Conservation (phyloP, 2,113 vertebrate genomes). For the Raja brachyura region DNA sequence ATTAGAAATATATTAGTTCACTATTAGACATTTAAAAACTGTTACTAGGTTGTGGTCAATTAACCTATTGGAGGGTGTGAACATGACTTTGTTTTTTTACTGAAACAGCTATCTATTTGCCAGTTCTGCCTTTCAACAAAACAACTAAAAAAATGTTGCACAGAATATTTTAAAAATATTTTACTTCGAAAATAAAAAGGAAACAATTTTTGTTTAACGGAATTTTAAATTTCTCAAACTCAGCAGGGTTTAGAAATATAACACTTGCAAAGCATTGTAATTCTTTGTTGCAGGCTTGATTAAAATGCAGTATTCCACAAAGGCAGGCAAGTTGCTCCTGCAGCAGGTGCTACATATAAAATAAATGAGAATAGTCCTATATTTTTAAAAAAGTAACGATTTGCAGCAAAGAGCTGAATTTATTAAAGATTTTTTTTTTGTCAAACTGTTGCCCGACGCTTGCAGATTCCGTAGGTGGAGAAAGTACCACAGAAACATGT, state of each 20-base stretch:
- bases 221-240: neutral
- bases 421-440: neutral
- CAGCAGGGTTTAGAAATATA: neutral
- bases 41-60: neutral
- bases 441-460: neutral
- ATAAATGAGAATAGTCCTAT: neutral
- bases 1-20: neutral
- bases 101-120: slow-evolving; percentile 6
- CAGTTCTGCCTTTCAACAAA: slow-evolving; percentile 6
- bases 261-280: neutral
- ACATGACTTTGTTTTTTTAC: slow-evolving; percentile 14
- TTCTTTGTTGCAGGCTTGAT: too few relatives aligned
- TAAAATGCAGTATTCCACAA: neutral
- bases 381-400: neutral
- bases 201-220: neutral
- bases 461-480: neutral
- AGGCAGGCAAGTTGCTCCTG: neutral
- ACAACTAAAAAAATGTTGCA: too few relatives aligned
- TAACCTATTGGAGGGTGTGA: slow-evolving; percentile 18
- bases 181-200: neutral
- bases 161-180: too few relatives aligned
- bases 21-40: neutral
- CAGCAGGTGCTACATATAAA: neutral
- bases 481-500: neutral
- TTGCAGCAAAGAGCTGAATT: too few relatives aligned